Base-by-base conservation (phyloP, 1,140 invertebrate species). In the Tachypleus tridentatus region DNA sequence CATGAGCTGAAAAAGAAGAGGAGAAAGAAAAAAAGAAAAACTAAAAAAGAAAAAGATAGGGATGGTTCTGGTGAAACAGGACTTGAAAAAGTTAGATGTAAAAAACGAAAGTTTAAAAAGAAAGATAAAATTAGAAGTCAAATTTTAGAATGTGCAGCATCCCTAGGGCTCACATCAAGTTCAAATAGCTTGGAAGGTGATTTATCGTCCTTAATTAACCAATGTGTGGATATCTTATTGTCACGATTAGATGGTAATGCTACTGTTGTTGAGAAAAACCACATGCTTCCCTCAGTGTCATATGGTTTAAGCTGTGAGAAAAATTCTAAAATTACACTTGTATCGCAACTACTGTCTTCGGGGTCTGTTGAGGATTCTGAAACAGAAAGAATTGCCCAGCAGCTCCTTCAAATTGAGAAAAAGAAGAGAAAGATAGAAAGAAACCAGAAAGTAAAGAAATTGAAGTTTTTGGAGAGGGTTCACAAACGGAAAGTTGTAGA, bases 21-120 rank as follows among this genome's bases (percentile, higher is more conserved):
- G 49, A 67, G 64, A 53, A 62, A 57, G 10, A 67, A 67, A 58
- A 64, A 62, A 50, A 60, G 66, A n/a, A 67, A 67, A 62, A 60
- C 49, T 10, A 67, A 62, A 58, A 60, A 57, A n/a, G 60, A 50
- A 3, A 67, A 67, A 49, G 61, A 54, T 0, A 63, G 64, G 53
- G 52, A 67, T 57, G 59, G 59, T 6, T 63, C 63, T 53, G 56
- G 49, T 3, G 62, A 50, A 8, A 63, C 61, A 60, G 48, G 29
- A 9, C 56, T 61, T 56, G 29, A 60, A 6, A 57, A 57, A 29
- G 47, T 57, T 29, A 67, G 61, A 53, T 64, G 58, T 56, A 64
- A 64, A 48, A 67, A 67, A 50, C 56, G 64, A 52, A 62, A 62
- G 47, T 50, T 62, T 51, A 58, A 57, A 49, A 63, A 67, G 49